A percentile compares a stretch with the other conserved stretches of the same genome.
phyloP scores from a whole-genome alignment of 1,140 invertebrate species.

The Platorchestia sp. region DNA sequence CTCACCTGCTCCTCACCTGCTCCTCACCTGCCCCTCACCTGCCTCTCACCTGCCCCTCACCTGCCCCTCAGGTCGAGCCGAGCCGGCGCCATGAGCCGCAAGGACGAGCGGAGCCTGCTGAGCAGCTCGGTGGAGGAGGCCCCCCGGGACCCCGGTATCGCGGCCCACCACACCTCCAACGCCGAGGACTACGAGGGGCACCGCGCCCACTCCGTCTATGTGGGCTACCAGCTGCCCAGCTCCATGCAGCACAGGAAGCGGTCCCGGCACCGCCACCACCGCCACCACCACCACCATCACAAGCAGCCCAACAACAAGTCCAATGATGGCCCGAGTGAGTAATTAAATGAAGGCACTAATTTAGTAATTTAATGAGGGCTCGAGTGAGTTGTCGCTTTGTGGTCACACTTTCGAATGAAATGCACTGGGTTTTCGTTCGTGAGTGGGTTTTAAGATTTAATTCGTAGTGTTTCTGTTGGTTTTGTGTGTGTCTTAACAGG shows the following conservation, averaged over 20 bases:
- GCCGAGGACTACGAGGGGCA: constrained; percentile 75
- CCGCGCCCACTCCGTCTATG: constrained; percentile 88
- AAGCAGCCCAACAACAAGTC: constrained; percentile 60
- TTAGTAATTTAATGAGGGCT: neutral
- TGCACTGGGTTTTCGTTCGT: neutral
- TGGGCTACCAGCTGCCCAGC: constrained; percentile 84
- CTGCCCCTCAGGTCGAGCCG: no score
- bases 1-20: no score
- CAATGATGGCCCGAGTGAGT: constrained; percentile 69
- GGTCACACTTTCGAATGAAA: neutral
- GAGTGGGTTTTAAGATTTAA: no score
- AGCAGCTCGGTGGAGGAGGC: constrained; percentile 73
- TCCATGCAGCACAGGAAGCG: constrained; percentile 59
- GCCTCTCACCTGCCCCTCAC: no score
- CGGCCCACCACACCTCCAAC: constrained; percentile 75
- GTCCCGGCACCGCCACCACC: constrained; percentile 74
- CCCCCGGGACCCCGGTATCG: constrained; percentile 85
- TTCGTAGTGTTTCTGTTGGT: no score
- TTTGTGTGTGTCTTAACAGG: no score
- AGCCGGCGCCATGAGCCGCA: constrained; percentile 17
- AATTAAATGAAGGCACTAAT: neutral
- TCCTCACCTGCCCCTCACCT: no score
- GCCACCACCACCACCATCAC: constrained; percentile 70
- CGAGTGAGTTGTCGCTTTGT: neutral
- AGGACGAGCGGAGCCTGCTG: constrained; percentile 60